Base-by-base conservation (phyloP, 2,113 vertebrate genomes). In the Machaerirhynchus nigripectus region DNA sequence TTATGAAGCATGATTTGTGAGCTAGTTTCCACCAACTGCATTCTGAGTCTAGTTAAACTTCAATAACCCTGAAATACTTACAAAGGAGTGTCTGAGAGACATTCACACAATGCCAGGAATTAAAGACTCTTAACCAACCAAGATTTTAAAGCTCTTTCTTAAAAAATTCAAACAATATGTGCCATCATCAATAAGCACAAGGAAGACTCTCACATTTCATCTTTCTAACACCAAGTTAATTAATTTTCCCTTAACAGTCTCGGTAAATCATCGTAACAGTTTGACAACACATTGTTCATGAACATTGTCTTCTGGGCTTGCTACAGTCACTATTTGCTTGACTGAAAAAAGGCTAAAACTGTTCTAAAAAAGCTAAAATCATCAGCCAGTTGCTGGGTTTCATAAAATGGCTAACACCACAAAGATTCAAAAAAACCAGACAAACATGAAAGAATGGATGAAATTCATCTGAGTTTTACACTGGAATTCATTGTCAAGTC, bases 51-150 rank as follows among this genome's bases (percentile, higher is more conserved):
- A 73, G 52, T 82, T 53, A 90, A 83, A 74, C 30, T 50, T 74
- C 69, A 92, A 68, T 90, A 92, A 92, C 79, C 26, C 40, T 53
- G 8, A 91, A 94, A 71, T 76, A 92, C 27, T 89, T 88, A 75
- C 7, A 89, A 80, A 91, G 56, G 50, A 86, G 59, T 55, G 56
- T 35, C 86, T 91, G 79, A 78, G 87, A 92, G 91, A 69, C 75
- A 77, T 68, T 84, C 74, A 79, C n/a, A 77, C 69, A 75, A 95
- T 71, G 60, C 40, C 69, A 89, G 74, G 92, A 93, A 97, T 93
- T 91, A 89, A 84, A 93, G 53, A 75, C 42, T 70, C 24, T 69
- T 87, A 93, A 91, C 39, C 65, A 95, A 75, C 14, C 18, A 87
- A 70, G 52, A 84, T 63, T 94, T 93, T 78, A 87, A 84, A n/a